A percentile compares a stretch with the other conserved stretches of the same genome.
Conservation (phyloP, 2,797 vertebrate species). For the Rhynchonycteris naso region DNA sequence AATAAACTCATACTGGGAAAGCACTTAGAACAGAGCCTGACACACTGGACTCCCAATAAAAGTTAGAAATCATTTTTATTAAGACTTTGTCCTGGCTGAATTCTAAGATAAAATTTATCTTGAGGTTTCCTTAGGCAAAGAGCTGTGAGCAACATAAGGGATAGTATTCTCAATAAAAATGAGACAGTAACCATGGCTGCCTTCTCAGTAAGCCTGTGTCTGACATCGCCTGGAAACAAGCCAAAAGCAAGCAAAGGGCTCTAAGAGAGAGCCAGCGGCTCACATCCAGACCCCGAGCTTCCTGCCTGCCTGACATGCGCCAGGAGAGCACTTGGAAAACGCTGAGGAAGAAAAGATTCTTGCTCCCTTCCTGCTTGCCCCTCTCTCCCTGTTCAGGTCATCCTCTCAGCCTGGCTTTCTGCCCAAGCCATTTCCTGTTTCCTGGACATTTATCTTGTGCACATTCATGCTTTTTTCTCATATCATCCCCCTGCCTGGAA, state of each 20-base stretch:
- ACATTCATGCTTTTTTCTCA: slow-evolving; percentile 19
- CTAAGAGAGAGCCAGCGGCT: not conserved
- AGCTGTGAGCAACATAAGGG: not conserved
- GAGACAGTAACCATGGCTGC: not conserved
- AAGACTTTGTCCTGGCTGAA: not conserved
- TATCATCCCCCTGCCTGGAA: not conserved
- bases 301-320: not conserved
- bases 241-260: not conserved
- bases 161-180: not conserved
- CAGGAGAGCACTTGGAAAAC: not conserved
- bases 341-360: not conserved
- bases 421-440: slow-evolving; percentile 66
- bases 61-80: not conserved
- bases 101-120: slow-evolving; percentile 26
- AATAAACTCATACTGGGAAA: not conserved
- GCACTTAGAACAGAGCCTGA: not conserved
- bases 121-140: not conserved
- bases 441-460: slow-evolving; percentile 42
- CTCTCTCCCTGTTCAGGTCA: not conserved
- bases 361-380: not conserved
- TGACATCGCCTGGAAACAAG: not conserved
- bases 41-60: not conserved
- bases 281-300: not conserved
- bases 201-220: not conserved
- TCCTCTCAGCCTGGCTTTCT: slow-evolving; percentile 29